phyloP scores from a whole-genome alignment of 2,797 vertebrate species.

The Danio jaintianensis region DNA sequence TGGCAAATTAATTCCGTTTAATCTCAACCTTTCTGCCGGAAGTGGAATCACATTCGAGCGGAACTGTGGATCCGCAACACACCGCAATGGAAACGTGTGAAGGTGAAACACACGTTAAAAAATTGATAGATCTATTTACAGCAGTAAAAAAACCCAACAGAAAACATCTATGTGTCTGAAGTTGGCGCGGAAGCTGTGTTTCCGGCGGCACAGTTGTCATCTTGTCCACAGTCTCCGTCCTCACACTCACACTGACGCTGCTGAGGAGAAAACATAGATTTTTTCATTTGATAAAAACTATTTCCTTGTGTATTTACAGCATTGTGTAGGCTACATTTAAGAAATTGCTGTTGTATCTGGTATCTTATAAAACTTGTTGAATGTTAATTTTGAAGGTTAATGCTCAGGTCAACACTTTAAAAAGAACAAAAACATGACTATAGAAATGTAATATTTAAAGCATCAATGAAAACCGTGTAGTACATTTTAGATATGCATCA shows the following conservation, averaged over 20 bases:
- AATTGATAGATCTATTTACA: constrained; percentile 23
- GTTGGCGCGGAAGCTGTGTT: constrained; percentile 11
- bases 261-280: neutral
- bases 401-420: neutral
- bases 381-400: too few relatives aligned
- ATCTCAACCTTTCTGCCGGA: neutral
- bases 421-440: neutral
- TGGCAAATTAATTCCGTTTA: neutral
- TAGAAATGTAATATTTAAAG: neutral
- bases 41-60: neutral
- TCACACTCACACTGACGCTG: constrained; percentile 49
- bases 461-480: neutral
- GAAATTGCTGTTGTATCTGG: too few relatives aligned
- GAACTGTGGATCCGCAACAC: neutral
- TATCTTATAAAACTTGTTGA: too few relatives aligned
- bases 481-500: neutral
- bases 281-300: too few relatives aligned
- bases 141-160: neutral
- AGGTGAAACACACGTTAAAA: constrained; percentile 9
- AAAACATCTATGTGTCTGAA: neutral
- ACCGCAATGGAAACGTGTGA: constrained; percentile 20
- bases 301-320: too few relatives aligned
- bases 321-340: too few relatives aligned
- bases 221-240: constrained; percentile 35
- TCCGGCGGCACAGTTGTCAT: constrained; percentile 41